Evolutionary conservation across 37 sponge, comb jelly and placozoan genomes (phyloP).

Genomic region (Oopsacas minuta): DNA sequence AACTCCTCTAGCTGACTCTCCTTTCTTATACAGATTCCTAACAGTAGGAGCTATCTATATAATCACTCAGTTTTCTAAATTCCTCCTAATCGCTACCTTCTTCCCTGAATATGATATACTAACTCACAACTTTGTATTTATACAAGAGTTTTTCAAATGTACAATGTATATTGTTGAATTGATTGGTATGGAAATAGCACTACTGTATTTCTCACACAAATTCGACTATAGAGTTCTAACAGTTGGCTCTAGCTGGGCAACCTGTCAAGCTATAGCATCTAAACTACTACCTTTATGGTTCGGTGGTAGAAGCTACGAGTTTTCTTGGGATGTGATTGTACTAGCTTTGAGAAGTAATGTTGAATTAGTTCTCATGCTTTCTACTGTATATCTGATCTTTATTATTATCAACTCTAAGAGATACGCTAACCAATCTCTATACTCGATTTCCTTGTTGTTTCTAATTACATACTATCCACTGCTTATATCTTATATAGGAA

Average conservation of each 20-base stretch:
- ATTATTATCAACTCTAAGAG: background rate
- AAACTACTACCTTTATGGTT: background rate
- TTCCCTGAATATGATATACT: background rate
- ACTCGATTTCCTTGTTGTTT: background rate
- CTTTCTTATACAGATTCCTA: background rate
- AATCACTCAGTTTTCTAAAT: background rate
- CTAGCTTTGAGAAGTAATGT: background rate
- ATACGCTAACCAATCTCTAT: background rate
- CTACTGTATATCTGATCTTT: background rate
- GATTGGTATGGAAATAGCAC: background rate
- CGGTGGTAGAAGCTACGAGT: background rate
- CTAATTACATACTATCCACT: background rate
- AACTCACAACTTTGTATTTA: background rate
- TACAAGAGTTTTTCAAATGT: background rate
- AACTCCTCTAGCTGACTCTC: conserved; percentile 9
- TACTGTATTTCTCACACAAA: background rate
- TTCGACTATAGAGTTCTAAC: conserved; percentile 16
- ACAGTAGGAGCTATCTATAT: background rate
- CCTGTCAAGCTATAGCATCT: background rate
- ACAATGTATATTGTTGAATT: background rate
- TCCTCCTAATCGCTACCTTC: background rate
- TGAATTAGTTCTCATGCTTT: background rate
- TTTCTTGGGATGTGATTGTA: background rate
- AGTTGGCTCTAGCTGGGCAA: conserved; percentile 3
- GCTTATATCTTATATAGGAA: background rate